These are phyloP conservation scores for Drosophila grimshawi DNA, from an alignment of 1,140 invertebrate species.

Conservation along the genomic window DNA sequence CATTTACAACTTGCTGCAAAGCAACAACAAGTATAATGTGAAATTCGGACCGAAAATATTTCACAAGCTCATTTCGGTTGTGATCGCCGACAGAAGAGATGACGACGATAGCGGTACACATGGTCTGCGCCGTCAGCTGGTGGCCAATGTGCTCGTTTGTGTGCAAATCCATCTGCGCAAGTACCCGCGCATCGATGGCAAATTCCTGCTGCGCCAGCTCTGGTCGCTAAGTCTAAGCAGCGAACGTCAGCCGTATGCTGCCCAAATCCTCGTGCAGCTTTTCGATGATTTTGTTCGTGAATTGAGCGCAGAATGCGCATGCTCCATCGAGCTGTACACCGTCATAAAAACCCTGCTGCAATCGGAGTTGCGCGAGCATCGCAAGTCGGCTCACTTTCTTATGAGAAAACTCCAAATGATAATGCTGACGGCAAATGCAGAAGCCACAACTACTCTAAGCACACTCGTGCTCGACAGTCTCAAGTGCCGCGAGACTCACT, in stretches of 20 bases:
- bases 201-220: conserved; percentile 62
- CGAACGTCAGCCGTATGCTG: conserved; percentile 56
- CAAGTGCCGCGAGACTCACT: conserved; percentile 42
- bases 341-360: conserved; percentile 47
- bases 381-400: conserved; percentile 60
- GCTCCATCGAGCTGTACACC: conserved; percentile 25
- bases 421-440: neutral
- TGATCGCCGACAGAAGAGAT: conserved; percentile 43
- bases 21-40: conserved; percentile 58
- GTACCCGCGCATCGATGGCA: conserved; percentile 52
- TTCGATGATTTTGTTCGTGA: conserved; percentile 59
- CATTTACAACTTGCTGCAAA: conserved; percentile 60
- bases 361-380: conserved; percentile 56
- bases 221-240: conserved; percentile 54
- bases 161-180: conserved; percentile 62
- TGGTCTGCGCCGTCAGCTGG: conserved; percentile 41
- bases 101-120: conserved; percentile 9
- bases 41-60: conserved; percentile 66
- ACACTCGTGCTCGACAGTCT: conserved; percentile 6
- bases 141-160: conserved; percentile 66
- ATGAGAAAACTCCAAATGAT: conserved; percentile 53
- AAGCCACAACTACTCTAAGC: neutral
- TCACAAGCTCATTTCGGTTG: conserved; percentile 59
- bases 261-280: conserved; percentile 59
- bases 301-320: conserved; percentile 38